Evolutionary conservation across 23 tunicate species (phyloP), one percentile per base, ranked within the genome.

Genomic region (Aplidium turbinatum): DNA sequence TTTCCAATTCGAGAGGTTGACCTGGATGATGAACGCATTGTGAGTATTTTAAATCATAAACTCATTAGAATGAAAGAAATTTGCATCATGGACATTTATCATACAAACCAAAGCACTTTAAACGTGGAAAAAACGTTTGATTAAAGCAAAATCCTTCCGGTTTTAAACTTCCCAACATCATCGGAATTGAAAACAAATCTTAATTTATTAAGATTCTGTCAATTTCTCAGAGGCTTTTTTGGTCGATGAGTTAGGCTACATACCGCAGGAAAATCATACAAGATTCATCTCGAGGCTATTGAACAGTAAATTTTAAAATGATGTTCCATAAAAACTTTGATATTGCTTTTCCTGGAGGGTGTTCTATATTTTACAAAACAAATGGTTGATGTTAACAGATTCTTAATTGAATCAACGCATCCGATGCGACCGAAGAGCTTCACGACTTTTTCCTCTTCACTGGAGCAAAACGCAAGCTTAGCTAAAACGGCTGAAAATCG

Each of bases 351-450:
- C n/a, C n/a, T n/a, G n/a, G n/a, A n/a, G n/a, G n/a, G n/a, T n/a
- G n/a, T n/a, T n/a, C n/a, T n/a, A n/a, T n/a, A n/a, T n/a, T n/a
- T n/a, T n/a, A n/a, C n/a, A n/a, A 53, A 4, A 19, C 21, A 26
- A 53, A 4, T 19, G 60, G 16, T 53, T 53, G 60, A 53, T 4
- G 22, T 53, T 53, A 53, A 24, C 4, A 53, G 16, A 19, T n/a
- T n/a, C 26, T 47, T 70, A 70, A 70, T 70, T 47, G 35, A 70
- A 70, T 70, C 38, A 46, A 58, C 33, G 35, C 38, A 70, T 70
- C 76, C 76, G 76, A 35, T 65, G 28, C 9, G 72, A 27, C n/a
- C n/a, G 72, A 65, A 65, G 16, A 36, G 18, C 50, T 36, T 6
- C 72, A 38, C 18, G 16, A 5, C 23, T 36, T 38, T 65, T 30